Percentiles rank a stretch among this genome's conserved stretches.
phyloP scores from a whole-genome alignment of 2,888 invertebrate species.

The Sussaba pulchella region DNA sequence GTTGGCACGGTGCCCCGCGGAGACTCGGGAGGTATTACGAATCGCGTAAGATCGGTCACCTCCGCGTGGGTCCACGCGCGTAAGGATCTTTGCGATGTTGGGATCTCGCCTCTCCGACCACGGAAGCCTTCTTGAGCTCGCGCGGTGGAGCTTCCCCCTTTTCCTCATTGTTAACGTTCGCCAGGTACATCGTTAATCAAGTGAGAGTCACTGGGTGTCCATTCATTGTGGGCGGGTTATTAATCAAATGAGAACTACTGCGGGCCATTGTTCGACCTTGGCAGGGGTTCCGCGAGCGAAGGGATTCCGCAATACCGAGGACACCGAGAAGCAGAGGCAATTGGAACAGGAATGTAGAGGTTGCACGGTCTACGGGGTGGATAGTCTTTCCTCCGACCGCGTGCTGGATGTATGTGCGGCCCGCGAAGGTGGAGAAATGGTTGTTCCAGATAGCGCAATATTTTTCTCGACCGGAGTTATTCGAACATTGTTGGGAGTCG shows the following conservation, averaged over 20 bases:
- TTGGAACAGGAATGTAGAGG: slow-evolving; percentile 40
- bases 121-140: slow-evolving; percentile 48
- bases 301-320: slow-evolving; percentile 55
- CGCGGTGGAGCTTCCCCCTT: slow-evolving; percentile 29
- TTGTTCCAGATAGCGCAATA: not conserved
- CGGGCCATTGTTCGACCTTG: slow-evolving; percentile 78
- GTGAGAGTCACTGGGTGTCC: slow-evolving; percentile 81
- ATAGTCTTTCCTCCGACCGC: slow-evolving; percentile 25
- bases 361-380: slow-evolving; percentile 46
- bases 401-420: not conserved
- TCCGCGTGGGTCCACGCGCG: slow-evolving; percentile 23
- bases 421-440: not conserved
- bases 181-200: slow-evolving; percentile 82
- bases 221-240: slow-evolving; percentile 83
- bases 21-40: slow-evolving; percentile 41
- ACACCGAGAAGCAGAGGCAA: slow-evolving; percentile 33
- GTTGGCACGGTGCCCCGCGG: slow-evolving; percentile 43
- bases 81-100: slow-evolving; percentile 32
- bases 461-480: not conserved
- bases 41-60: slow-evolving; percentile 52
- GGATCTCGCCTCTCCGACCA: slow-evolving; percentile 36
- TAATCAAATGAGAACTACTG: slow-evolving; percentile 84
- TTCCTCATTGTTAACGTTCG: slow-evolving; percentile 73
- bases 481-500: not conserved
- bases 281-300: slow-evolving; percentile 61